These are phyloP conservation scores for Nannoperca australis DNA, from an alignment of 2,797 vertebrate genomes.

Conservation along the genomic window DNA sequence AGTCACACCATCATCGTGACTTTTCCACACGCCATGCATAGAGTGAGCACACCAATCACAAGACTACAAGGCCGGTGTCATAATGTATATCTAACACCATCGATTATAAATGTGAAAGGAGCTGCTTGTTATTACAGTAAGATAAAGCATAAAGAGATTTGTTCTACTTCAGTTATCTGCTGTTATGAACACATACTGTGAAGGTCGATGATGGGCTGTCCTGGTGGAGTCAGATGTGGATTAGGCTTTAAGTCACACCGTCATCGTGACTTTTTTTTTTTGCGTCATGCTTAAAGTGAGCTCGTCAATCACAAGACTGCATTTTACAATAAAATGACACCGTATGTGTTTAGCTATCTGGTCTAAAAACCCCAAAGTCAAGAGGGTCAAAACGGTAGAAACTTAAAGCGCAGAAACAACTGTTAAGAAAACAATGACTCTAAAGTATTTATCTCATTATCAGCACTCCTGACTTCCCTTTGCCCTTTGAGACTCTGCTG, in stretches of 20 bases:
- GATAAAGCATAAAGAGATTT: neutral
- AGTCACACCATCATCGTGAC: constrained; percentile 38
- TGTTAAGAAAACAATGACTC: constrained; percentile 1
- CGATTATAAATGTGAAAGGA: neutral
- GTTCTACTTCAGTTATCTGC: constrained; percentile 5
- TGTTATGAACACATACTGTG: constrained; percentile 11
- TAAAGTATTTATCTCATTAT: constrained; percentile 5
- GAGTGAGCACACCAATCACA: constrained; percentile 47
- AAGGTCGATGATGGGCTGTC: neutral
- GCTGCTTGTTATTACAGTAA: neutral
- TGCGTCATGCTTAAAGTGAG: constrained; percentile 36
- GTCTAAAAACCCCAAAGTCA: neutral
- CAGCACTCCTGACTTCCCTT: constrained; percentile 10
- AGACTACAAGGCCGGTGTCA: constrained; percentile 17
- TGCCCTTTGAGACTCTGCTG: constrained; percentile 39
- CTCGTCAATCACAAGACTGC: constrained; percentile 54
- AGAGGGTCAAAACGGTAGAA: neutral
- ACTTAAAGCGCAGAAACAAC: neutral
- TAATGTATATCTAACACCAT: neutral
- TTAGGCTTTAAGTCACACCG: constrained; percentile 25
- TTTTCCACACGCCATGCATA: constrained; percentile 24
- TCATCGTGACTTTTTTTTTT: constrained; percentile 26
- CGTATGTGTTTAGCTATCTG: neutral
- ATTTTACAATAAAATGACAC: neutral
- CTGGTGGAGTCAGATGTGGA: neutral